Evolutionary conservation across 2,888 invertebrate genomes (phyloP).

Genomic region (Brassicogethes aeneus): DNA sequence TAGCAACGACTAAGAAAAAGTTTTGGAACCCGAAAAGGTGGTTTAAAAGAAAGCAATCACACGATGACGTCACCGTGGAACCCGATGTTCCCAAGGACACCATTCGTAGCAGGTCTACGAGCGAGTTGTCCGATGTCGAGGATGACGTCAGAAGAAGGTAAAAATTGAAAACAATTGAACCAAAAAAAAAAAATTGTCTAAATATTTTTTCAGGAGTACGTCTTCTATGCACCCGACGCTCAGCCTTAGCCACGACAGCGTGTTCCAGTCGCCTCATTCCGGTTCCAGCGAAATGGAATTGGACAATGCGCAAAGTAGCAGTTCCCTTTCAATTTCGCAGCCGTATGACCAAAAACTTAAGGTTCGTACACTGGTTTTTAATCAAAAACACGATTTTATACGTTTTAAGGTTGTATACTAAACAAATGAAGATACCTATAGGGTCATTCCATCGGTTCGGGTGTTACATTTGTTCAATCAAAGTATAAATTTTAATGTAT

Average conservation of each 20-base stretch:
- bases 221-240: slow-evolving; percentile 43
- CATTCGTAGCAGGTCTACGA: slow-evolving; percentile 48
- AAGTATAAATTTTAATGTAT: too few species aligned
- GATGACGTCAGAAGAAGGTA: slow-evolving; percentile 42
- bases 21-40: slow-evolving; percentile 50
- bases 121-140: slow-evolving; percentile 56
- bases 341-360: slow-evolving; percentile 36
- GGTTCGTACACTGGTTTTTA: slow-evolving; percentile 15
- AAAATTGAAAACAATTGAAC: not conserved
- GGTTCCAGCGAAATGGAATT: slow-evolving; percentile 40
- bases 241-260: slow-evolving; percentile 86
- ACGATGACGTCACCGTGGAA: slow-evolving; percentile 28
- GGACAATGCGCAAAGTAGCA: slow-evolving; percentile 43
- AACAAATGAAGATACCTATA: too few species aligned
- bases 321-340: slow-evolving; percentile 40
- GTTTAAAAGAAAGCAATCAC: slow-evolving; percentile 44
- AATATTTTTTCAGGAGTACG: slow-evolving; percentile 32
- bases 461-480: too few species aligned
- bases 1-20: slow-evolving; percentile 54
- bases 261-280: slow-evolving; percentile 69
- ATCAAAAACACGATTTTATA: not conserved
- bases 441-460: too few species aligned
- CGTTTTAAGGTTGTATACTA: too few species aligned
- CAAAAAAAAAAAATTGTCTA: not conserved
- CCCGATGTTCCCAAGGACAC: slow-evolving; percentile 20